phyloP scores from a whole-genome alignment of 2,797 vertebrate species.

The Arrhamphus sclerolepis region DNA sequence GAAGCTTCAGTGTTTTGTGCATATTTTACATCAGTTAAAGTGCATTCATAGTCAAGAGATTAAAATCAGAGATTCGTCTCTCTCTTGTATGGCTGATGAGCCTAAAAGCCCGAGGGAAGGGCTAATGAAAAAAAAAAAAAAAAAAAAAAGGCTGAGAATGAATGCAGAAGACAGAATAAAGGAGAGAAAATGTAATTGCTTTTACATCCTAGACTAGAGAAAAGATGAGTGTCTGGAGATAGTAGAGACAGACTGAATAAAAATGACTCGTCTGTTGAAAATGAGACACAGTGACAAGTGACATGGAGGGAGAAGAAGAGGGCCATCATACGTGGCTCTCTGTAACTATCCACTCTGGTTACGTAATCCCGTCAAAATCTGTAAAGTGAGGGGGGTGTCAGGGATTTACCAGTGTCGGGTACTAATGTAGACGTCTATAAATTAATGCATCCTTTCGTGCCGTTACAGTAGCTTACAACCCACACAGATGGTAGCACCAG shows the following conservation, averaged over 20 bases:
- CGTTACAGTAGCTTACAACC: neutral
- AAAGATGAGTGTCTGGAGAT: conserved; percentile 19
- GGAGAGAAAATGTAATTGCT: conserved; percentile 28
- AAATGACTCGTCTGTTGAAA: conserved; percentile 11
- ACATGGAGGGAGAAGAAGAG: conserved; percentile 20
- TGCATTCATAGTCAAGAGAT: conserved; percentile 1
- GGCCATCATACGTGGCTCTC: conserved; percentile 35
- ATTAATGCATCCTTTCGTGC: conserved; percentile 2
- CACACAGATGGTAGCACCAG: conserved; percentile 20
- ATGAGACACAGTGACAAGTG: neutral
- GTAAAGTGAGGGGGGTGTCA: conserved; percentile 33
- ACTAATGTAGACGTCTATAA: neutral
- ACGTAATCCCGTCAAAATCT: conserved; percentile 66
- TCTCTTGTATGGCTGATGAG: conserved; percentile 12
- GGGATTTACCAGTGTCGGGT: conserved; percentile 19
- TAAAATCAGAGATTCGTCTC: conserved; percentile 1
- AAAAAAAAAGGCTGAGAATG: neutral
- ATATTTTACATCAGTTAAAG: neutral
- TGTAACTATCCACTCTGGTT: conserved; percentile 49
- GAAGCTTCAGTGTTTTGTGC: conserved; percentile 5
- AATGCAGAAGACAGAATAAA: conserved; percentile 14
- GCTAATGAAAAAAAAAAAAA: neutral
- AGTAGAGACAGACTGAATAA: conserved; percentile 21
- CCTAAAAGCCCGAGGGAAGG: conserved; percentile 12
- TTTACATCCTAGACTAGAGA: conserved; percentile 23